phyloP scores from a whole-genome alignment of 2,797 vertebrate species.

The Sternarchorhynchus goeldii region DNA sequence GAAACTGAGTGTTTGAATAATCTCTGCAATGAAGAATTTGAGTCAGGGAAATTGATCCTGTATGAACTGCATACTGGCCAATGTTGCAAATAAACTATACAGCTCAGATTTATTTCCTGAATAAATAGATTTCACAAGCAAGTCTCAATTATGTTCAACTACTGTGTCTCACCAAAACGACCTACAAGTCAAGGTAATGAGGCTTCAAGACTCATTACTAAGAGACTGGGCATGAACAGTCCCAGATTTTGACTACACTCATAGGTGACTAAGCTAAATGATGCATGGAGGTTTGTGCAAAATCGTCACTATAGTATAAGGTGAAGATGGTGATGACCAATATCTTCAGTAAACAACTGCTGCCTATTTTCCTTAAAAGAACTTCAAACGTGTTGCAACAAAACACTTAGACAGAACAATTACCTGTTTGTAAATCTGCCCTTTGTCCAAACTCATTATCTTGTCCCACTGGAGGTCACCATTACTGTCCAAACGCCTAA shows the following conservation, averaged over 20 bases:
- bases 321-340: constrained; percentile 12
- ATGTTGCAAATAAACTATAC: too few species aligned
- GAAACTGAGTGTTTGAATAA: constrained; percentile 25
- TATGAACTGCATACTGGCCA: background rate
- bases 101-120: background rate
- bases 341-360: background rate
- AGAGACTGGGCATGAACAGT: constrained; percentile 12
- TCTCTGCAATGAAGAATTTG: background rate
- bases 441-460: constrained; percentile 81
- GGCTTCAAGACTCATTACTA: background rate
- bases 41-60: constrained; percentile 11
- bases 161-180: too few species aligned
- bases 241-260: constrained; percentile 10
- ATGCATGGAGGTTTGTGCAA: background rate
- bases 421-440: constrained; percentile 84
- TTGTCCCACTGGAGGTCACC: constrained; percentile 84
- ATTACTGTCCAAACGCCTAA: constrained; percentile 79
- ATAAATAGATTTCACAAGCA: background rate
- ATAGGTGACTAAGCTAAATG: constrained; percentile 22
- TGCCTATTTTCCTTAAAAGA: background rate
- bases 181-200: background rate
- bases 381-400: background rate
- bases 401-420: background rate
- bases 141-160: background rate
- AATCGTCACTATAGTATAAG: background rate